phyloP scores from a whole-genome alignment of 2,113 vertebrate species.

The Rhodinocichla rosea region DNA sequence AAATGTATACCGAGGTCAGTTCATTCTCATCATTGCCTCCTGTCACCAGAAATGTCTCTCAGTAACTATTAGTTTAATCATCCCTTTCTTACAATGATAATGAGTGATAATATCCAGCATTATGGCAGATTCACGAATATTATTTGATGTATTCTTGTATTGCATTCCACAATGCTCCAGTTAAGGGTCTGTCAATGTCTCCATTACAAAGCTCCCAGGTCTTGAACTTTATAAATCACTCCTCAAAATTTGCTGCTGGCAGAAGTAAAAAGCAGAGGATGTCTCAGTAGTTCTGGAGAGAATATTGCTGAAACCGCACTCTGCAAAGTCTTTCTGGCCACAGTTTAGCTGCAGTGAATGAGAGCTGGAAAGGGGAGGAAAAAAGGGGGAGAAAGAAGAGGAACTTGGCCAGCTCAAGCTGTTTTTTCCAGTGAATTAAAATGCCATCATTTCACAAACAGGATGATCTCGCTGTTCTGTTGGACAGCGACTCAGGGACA shows the following conservation, averaged over 20 bases:
- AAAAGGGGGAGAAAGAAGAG: not conserved
- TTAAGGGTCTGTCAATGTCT: conserved; percentile 36
- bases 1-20: conserved; percentile 83
- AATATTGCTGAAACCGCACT: not conserved
- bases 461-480: not conserved
- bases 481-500: not conserved
- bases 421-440: conserved; percentile 33
- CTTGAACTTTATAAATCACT: conserved; percentile 42
- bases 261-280: not conserved
- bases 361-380: not conserved
- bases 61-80: conserved; percentile 78
- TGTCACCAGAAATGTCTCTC: conserved; percentile 77
- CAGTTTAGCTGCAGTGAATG: not conserved
- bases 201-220: not conserved
- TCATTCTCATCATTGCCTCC: conserved; percentile 78
- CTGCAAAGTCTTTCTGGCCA: conserved; percentile 13
- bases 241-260: conserved; percentile 20
- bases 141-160: conserved; percentile 8
- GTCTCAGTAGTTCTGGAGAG: not conserved
- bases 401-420: conserved; percentile 32
- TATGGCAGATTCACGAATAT: conserved; percentile 53
- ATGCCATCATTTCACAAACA: conserved; percentile 34
- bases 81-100: conserved; percentile 70
- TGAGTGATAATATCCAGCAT: conserved; percentile 66
- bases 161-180: conserved; percentile 11